Base-by-base conservation (phyloP, 2,888 invertebrate genomes). In the Torymus texanus region DNA sequence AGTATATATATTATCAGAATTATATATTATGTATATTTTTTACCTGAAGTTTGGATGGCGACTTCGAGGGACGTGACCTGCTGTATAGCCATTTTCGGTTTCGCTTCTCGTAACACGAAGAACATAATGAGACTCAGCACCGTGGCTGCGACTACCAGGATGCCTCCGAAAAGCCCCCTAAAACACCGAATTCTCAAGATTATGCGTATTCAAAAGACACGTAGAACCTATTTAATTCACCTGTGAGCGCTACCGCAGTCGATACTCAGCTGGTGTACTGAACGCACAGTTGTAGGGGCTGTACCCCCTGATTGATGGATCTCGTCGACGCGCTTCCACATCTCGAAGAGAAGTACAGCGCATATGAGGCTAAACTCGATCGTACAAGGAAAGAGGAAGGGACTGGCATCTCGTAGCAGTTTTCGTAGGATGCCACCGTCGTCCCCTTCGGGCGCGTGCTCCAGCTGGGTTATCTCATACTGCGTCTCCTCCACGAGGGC, bases 311-410 rank as follows among this genome's bases (percentile, higher is more conserved):
- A 29, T 1, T 24, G 50, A 0, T 62, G 56, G 2, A 63, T 70
- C 75, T 92, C 92, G 88, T 93, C 92, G 73, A 95, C 94, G 89
- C 96, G 95, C 91, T 96, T 96, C 96, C 97, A 97, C 94, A 97
- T 96, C 90, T 97, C 95, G 88, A 95, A 97, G 76, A 89, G 86
- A 81, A 88, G 87, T 51, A 97, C 97, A 29, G 97, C 97, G 87
- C 96, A 97, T 82, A 97, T 96, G 71, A 97, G 92, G 59, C 96
- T 96, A 91, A 97, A 97, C 90, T 97, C 97, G 85, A 97, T 96
- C 67, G 95, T 95, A 87, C 97, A 97, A 0, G 97, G 97, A 88
- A 96, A 97, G 78, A 97, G 92, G 88, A 97, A 97, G 0, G 96
- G 96, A 81, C 95, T 94, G n/a, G 95, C 93, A 84, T 88, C 87